phyloP scores from a whole-genome alignment of 2,113 vertebrate species.

The Tichodroma muraria region DNA sequence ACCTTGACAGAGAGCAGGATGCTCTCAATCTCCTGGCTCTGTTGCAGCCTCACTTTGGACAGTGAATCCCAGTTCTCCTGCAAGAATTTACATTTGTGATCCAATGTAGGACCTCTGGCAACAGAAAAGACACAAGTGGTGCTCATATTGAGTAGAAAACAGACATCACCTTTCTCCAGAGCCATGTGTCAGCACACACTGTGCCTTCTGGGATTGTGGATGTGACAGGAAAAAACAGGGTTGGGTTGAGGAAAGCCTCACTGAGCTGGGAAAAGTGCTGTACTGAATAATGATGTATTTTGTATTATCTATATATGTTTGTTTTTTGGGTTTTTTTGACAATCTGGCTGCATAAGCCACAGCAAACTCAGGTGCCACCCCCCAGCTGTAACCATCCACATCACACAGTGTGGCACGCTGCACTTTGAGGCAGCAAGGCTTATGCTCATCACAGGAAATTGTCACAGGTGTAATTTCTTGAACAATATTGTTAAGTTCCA shows the following conservation, averaged over 20 bases:
- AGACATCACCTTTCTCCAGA: neutral
- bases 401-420: accelerated
- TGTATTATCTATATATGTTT: too few relatives aligned
- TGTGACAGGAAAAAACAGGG: neutral
- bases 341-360: neutral
- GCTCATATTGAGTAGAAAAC: neutral
- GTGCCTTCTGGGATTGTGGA: too few relatives aligned
- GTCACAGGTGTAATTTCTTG: neutral
- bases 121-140: neutral
- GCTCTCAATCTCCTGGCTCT: accelerated
- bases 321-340: neutral
- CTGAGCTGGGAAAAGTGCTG: neutral
- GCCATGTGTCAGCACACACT: neutral
- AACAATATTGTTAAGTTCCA: neutral
- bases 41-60: neutral
- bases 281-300: neutral
- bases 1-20: neutral
- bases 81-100: neutral
- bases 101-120: neutral
- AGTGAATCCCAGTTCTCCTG: neutral
- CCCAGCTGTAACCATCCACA: neutral
- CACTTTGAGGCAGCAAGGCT: neutral
- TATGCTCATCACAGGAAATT: neutral
- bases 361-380: neutral
- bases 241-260: accelerated